Evolutionary conservation across 1,140 invertebrate genomes (phyloP).

Genomic region (Lutraria rhynchaena): DNA sequence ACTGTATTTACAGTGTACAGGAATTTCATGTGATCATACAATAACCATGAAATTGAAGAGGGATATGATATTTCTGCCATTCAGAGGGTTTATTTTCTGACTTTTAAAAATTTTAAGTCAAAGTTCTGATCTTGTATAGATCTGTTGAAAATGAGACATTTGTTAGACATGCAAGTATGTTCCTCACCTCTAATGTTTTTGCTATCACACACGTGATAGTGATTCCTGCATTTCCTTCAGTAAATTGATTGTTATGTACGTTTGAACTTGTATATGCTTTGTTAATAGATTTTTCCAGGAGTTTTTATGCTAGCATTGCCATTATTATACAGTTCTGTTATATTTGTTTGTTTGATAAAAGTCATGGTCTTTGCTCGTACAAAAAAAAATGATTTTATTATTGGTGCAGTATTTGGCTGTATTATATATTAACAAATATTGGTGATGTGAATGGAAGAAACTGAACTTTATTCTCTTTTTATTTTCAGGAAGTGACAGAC

Average conservation of each 20-base stretch:
- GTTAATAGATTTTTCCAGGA: neutral
- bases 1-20: too few species aligned
- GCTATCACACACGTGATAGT: neutral
- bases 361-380: neutral
- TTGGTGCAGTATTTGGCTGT: neutral
- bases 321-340: neutral
- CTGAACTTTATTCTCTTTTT: neutral
- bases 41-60: too few species aligned
- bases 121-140: neutral
- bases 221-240: neutral
- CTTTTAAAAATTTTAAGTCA: too few species aligned
- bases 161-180: neutral
- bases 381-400: neutral
- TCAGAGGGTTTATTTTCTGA: too few species aligned
- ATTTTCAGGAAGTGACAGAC: constrained; percentile 18
- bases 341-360: neutral
- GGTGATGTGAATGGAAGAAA: neutral
- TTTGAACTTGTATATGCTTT: neutral
- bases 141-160: neutral
- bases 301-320: too few species aligned
- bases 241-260: neutral
- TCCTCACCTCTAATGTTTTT: neutral
- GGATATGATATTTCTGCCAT: too few species aligned
- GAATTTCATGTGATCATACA: too few species aligned
- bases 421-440: neutral